phyloP scores from a whole-genome alignment of 2,888 invertebrate genomes.

The Caenorhabditis plicata region DNA sequence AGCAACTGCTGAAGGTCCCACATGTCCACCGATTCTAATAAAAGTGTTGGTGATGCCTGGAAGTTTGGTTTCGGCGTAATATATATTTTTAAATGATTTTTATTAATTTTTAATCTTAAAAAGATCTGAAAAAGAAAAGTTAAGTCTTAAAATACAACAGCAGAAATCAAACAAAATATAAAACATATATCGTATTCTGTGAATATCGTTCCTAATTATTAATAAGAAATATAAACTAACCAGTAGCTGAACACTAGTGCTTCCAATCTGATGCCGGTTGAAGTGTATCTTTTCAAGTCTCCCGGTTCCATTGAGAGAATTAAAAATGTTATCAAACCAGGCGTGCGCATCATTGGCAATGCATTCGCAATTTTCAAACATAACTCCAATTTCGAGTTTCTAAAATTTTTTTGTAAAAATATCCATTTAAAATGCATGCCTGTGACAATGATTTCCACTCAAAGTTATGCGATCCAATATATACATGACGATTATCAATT shows the following conservation, averaged over 20 bases:
- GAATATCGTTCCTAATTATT: too few species aligned
- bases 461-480: constrained; percentile 28
- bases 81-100: too few species aligned
- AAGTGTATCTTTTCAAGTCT: constrained; percentile 15
- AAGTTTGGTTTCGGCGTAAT: neutral
- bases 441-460: constrained; percentile 33
- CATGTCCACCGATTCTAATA: constrained; percentile 18
- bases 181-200: too few species aligned
- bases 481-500: constrained; percentile 23
- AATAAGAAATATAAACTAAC: neutral
- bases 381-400: constrained; percentile 30
- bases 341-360: constrained; percentile 17
- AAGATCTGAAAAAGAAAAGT: too few species aligned
- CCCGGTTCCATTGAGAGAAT: constrained; percentile 15
- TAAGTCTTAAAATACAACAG: too few species aligned
- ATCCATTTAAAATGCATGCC: neutral
- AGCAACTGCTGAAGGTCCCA: constrained; percentile 29
- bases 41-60: constrained; percentile 27
- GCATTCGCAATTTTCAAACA: constrained; percentile 25
- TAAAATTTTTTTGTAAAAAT: neutral
- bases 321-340: constrained; percentile 20
- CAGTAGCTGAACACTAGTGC: constrained; percentile 22
- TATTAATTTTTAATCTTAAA: too few species aligned
- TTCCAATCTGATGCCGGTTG: constrained; percentile 11
- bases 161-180: neutral